A percentile compares a stretch with the other conserved stretches of the same genome.
Conservation (phyloP, 1,140 invertebrate species). For the Aculops lycopersici region DNA sequence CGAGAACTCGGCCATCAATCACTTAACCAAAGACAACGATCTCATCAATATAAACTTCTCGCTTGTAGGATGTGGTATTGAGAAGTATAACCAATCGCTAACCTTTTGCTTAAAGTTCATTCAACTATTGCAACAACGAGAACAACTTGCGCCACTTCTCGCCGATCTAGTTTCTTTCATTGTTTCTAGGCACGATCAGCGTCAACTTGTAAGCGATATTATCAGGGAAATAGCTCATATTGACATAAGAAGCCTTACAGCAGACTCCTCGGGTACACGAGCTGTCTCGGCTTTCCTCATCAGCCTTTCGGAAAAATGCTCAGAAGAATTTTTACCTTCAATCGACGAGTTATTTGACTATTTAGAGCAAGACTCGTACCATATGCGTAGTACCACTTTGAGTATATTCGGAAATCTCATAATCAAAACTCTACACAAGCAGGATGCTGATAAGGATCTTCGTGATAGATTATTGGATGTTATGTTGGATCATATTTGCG, state of each 20-base stretch:
- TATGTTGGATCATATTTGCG: conserved; percentile 43
- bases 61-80: conserved; percentile 41
- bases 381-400: conserved; percentile 40
- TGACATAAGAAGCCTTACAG: conserved; percentile 19
- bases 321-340: conserved; percentile 27
- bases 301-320: conserved; percentile 27
- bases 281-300: conserved; percentile 31
- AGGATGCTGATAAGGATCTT: conserved; percentile 26
- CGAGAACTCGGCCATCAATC: conserved; percentile 24
- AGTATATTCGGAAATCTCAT: conserved; percentile 40
- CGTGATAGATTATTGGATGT: conserved; percentile 35
- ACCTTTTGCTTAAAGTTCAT: conserved; percentile 19
- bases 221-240: conserved; percentile 32
- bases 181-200: conserved; percentile 25
- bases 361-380: conserved; percentile 31
- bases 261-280: conserved; percentile 23
- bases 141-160: conserved; percentile 30
- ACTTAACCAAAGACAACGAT: conserved; percentile 23
- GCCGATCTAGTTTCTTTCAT: conserved; percentile 29
- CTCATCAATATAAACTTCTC: conserved; percentile 33
- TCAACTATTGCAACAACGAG: conserved; percentile 35
- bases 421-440: conserved; percentile 28
- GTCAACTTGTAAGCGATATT: conserved; percentile 30
- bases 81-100: conserved; percentile 39
- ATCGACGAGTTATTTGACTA: conserved; percentile 22